These are phyloP conservation scores for Epinephelus malabaricus DNA, from an alignment of 2,797 vertebrate species.

Conservation along the genomic window DNA sequence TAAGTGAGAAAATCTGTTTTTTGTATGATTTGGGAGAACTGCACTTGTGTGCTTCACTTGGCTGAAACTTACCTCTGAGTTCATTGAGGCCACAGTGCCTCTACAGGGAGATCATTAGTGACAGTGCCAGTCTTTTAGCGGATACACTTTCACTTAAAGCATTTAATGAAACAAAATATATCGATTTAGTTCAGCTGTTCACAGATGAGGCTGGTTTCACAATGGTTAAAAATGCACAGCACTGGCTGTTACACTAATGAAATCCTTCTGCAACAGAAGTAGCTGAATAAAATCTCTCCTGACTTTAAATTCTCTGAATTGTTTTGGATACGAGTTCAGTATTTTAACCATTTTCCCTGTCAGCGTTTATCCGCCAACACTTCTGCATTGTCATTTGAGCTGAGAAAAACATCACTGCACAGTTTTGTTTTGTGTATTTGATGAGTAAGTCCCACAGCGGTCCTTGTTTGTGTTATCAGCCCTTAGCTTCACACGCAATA, in stretches of 20 bases:
- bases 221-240: conserved; percentile 15
- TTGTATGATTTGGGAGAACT: conserved; percentile 29
- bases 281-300: conserved; percentile 4
- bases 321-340: conserved; percentile 8
- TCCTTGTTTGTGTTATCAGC: conserved; percentile 44
- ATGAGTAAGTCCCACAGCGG: conserved; percentile 18
- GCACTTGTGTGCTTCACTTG: conserved; percentile 45
- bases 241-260: conserved; percentile 19
- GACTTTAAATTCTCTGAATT: conserved; percentile 9
- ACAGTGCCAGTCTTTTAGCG: conserved; percentile 40
- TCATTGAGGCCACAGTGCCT: conserved; percentile 47
- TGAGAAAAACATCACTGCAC: conserved; percentile 2
- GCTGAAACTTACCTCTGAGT: conserved; percentile 38
- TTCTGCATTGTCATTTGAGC: not conserved
- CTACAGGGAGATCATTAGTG: conserved; percentile 61
- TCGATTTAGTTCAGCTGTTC: conserved; percentile 37
- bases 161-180: conserved; percentile 50
- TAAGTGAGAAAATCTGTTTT: conserved; percentile 12
- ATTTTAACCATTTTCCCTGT: conserved; percentile 9
- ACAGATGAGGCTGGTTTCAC: conserved; percentile 21
- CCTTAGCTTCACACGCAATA: conserved; percentile 37
- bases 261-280: conserved; percentile 32
- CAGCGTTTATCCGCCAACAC: not conserved
- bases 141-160: conserved; percentile 41
- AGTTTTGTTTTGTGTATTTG: conserved; percentile 17